Conservation (phyloP, 2,888 invertebrate genomes). For the Tillus elongatus region DNA sequence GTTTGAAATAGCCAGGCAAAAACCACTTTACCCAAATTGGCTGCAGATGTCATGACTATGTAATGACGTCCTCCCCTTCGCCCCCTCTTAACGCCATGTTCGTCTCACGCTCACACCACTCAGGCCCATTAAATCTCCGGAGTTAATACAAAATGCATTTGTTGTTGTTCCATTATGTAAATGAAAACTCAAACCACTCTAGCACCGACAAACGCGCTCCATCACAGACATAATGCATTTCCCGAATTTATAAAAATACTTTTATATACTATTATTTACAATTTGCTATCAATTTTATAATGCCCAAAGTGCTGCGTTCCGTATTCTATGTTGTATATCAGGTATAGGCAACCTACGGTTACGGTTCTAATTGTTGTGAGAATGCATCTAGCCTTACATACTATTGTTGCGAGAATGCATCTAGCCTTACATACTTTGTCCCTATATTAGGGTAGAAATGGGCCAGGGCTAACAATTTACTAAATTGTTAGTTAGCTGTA, state of each 20-base stretch:
- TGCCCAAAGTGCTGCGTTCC: too few species aligned
- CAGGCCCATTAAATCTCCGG: constrained; percentile 43
- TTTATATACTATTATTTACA: too few species aligned
- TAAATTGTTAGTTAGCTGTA: too few species aligned
- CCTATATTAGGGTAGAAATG: too few species aligned
- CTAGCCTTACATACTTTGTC: too few species aligned
- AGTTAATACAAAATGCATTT: constrained; percentile 46
- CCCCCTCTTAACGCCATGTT: constrained; percentile 17
- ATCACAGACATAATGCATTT: constrained; percentile 24
- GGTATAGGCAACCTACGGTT: too few species aligned
- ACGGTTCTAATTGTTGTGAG: too few species aligned
- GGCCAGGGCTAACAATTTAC: too few species aligned
- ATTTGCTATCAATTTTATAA: too few species aligned
- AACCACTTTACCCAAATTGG: constrained; percentile 42
- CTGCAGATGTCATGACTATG: constrained; percentile 41
- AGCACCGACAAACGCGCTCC: constrained; percentile 32
- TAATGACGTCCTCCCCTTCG: constrained; percentile 33
- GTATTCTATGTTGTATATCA: too few species aligned
- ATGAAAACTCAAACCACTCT: constrained; percentile 42
- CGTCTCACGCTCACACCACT: constrained; percentile 26
- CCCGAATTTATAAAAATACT: constrained; percentile 1
- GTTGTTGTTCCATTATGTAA: constrained; percentile 46
- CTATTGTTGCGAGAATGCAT: too few species aligned
- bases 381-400: too few species aligned
- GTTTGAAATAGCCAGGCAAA: constrained; percentile 36